These are phyloP conservation scores for Phytoseiulus persimilis DNA, from an alignment of 2,888 invertebrate species.

Conservation along the genomic window DNA sequence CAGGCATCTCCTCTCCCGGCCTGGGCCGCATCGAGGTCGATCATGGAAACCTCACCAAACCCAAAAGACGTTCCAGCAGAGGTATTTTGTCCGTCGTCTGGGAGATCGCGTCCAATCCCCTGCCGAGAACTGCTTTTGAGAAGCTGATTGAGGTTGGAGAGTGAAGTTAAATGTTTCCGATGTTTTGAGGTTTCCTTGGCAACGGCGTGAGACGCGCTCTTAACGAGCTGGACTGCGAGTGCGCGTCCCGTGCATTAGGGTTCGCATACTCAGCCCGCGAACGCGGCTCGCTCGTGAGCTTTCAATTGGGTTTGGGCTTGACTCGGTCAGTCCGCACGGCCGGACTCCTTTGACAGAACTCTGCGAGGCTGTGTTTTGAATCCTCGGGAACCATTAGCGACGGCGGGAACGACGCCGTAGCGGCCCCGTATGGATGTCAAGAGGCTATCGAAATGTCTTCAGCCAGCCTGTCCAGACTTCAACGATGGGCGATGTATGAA, in stretches of 20 bases:
- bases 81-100: no score
- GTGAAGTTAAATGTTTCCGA: conserved; percentile 12
- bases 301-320: neutral
- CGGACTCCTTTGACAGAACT: neutral
- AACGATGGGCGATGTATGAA: neutral
- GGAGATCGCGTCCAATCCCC: no score
- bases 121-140: neutral
- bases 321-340: neutral
- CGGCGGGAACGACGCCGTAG: neutral
- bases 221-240: neutral
- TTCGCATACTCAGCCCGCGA: neutral
- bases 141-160: neutral
- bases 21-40: no score
- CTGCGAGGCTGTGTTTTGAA: neutral
- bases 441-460: neutral
- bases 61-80: no score
- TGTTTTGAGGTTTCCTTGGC: conserved; percentile 36
- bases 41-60: no score
- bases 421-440: neutral
- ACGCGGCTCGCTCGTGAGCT: neutral
- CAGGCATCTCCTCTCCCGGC: no score
- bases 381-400: neutral
- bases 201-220: conserved; percentile 16
- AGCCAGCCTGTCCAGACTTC: neutral
- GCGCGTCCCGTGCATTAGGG: neutral